phyloP scores from a whole-genome alignment of 2,113 vertebrate species.

The Cacatua alba region DNA sequence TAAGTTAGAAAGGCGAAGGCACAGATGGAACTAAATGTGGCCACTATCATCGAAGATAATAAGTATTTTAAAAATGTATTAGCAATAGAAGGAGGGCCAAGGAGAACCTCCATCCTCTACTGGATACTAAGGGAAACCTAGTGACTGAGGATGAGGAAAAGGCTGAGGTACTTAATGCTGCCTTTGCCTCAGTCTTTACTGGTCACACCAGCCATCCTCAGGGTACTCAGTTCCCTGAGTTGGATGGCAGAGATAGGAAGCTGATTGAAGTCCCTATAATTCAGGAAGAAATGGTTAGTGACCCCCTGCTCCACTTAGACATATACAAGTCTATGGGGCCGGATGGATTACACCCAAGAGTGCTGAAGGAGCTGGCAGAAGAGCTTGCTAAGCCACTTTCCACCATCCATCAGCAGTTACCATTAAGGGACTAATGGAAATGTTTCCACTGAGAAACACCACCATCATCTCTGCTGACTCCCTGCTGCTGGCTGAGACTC shows the following conservation, averaged over 20 bases:
- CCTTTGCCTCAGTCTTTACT: background rate
- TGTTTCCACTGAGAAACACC: background rate
- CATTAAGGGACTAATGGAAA: background rate
- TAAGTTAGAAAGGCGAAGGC: background rate
- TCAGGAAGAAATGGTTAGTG: background rate
- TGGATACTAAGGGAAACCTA: background rate
- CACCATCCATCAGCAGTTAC: background rate
- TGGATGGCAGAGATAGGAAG: background rate
- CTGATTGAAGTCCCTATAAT: background rate
- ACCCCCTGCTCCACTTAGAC: background rate
- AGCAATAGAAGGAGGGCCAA: background rate
- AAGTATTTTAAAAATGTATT: background rate
- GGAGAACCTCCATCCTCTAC: background rate
- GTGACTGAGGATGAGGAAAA: background rate
- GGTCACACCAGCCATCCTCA: background rate
- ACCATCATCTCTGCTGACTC: background rate
- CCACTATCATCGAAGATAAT: background rate
- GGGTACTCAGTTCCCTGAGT: background rate
- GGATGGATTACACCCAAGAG: background rate
- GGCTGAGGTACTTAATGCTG: background rate
- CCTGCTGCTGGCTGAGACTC: background rate
- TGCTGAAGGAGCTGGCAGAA: background rate
- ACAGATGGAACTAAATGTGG: background rate
- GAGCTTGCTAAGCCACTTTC: background rate
- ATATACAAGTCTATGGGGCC: background rate